Evolutionary conservation across 2,797 vertebrate genomes (phyloP), one percentile per base, ranked within the genome.

Genomic region (Galaxias olidus): DNA sequence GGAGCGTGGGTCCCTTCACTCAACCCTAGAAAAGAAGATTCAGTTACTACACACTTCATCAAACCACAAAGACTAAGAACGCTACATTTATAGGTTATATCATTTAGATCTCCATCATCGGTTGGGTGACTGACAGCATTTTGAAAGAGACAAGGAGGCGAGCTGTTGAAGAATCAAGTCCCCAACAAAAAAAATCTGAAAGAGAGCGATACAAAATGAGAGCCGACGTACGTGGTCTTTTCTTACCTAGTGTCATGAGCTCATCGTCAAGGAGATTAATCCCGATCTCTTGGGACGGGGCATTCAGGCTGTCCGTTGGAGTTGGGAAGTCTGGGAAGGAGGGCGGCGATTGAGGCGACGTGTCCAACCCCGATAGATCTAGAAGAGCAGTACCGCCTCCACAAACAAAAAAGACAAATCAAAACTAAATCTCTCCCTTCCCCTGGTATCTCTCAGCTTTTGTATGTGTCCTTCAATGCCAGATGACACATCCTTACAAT

Each of bases 171-270:
- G 30, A 30, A 30, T 30, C 30, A 30, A 30, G 46, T 57, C 9
- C 15, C n/a, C 41, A 14, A 43, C 30, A 57, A 57, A 15, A 4
- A 53, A 20, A 17, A 57, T 1, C 46, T 46, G 8, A 47, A 17
- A 30, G 17, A 12, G 13, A 17, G 10, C n/a, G 17, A 17, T 9
- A 40, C n/a, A 56, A n/a, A n/a, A 53, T 10, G 17, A 56, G 20
- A 56, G 30, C 9, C 11, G 43, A 53, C 59, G 59, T 11, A 13
- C 19, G 45, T 40, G 2, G 30, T 61, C 45, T 30, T n/a, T 18
- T 46, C 85, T 94, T 87, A 98, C 98, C 96, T 53, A 99, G 91
- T 55, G 96, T 97, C 98, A 99, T 99, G 66, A 99, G 95, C 78
- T 99, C 98, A 19, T 98, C 97, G 14, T 99, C 98, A n/a, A 99